These are phyloP conservation scores for Sphaerodactylus townsendi DNA, from an alignment of 2,113 vertebrate species.

Conservation along the genomic window DNA sequence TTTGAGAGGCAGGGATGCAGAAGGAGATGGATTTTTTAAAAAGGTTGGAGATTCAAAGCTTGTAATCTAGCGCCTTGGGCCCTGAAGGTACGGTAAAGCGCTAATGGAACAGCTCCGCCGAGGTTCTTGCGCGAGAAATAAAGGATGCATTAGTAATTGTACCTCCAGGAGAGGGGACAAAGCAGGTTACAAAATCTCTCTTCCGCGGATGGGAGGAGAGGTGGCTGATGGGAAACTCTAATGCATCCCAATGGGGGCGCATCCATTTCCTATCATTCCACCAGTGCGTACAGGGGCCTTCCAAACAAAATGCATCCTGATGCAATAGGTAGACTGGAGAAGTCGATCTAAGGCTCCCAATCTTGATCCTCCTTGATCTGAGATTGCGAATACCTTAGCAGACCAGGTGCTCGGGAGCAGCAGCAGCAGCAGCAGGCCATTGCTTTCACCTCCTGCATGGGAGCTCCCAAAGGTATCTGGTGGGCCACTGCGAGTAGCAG, in stretches of 20 bases:
- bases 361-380: too few relatives aligned
- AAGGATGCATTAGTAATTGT: slow-evolving; percentile 50
- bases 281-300: fast-evolving
- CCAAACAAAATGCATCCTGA: not conserved
- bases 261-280: fast-evolving
- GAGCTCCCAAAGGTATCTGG: too few relatives aligned
- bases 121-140: slow-evolving; percentile 25
- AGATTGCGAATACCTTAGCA: too few relatives aligned
- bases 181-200: slow-evolving; percentile 18
- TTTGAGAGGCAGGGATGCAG: not conserved
- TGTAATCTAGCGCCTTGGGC: not conserved
- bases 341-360: too few relatives aligned
- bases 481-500: too few relatives aligned
- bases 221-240: fast-evolving
- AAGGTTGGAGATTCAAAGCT: not conserved
- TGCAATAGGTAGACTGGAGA: not conserved
- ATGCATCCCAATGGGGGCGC: slow-evolving; percentile 31
- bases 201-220: slow-evolving; percentile 3
- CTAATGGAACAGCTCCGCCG: slow-evolving; percentile 50
- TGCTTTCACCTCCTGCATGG: too few relatives aligned
- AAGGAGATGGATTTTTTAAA: not conserved
- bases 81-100: slow-evolving; percentile 20
- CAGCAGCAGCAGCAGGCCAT: too few relatives aligned
- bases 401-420: too few relatives aligned
- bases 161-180: slow-evolving; percentile 38